Evolutionary conservation across 35 echinoderm and acorn worm genomes (phyloP).

Genomic region (Ptychodera flava): DNA sequence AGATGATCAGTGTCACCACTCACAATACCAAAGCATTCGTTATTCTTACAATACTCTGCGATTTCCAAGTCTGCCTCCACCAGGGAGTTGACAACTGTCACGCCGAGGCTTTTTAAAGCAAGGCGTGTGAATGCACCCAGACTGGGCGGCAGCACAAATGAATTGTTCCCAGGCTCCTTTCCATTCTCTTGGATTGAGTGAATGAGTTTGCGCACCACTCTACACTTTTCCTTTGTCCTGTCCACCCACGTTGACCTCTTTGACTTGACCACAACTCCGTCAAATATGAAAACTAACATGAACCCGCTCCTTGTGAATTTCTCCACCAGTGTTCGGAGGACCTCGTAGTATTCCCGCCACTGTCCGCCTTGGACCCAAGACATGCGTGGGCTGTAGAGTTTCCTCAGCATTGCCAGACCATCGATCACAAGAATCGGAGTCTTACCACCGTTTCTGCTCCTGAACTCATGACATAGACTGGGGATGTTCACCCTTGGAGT

Average conservation of each 20-base stretch:
- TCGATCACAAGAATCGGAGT: background rate
- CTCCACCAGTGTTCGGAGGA: background rate
- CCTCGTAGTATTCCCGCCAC: background rate
- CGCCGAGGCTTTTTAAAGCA: background rate
- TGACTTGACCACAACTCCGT: background rate
- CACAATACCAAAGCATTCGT: background rate
- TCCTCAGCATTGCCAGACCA: background rate
- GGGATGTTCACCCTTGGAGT: background rate
- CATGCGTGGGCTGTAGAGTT: background rate
- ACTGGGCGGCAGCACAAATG: background rate
- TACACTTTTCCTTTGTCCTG: background rate
- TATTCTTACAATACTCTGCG: background rate
- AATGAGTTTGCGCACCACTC: background rate
- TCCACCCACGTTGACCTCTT: background rate
- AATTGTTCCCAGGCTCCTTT: background rate
- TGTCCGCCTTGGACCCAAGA: background rate
- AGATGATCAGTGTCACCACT: background rate
- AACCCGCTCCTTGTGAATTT: background rate
- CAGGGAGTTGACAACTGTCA: background rate
- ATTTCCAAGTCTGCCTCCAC: background rate
- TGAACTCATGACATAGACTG: background rate
- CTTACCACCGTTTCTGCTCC: background rate
- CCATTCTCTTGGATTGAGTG: background rate
- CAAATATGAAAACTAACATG: background rate
- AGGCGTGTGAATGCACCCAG: background rate